Conservation (phyloP, 2,113 vertebrate genomes). For the Petrocephalus zakoni region DNA sequence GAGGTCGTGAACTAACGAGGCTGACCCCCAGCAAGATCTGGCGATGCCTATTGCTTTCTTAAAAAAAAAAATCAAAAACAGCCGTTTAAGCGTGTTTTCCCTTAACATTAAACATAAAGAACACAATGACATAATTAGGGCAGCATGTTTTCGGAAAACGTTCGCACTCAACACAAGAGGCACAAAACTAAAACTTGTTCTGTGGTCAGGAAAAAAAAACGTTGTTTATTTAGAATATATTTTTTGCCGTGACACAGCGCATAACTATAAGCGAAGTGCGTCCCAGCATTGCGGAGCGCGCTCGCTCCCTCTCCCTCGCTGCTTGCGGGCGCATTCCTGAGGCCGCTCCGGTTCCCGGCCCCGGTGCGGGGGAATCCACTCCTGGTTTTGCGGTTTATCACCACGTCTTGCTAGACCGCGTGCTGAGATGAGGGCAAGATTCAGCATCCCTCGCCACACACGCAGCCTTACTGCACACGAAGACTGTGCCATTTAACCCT, state of each 20-base stretch:
- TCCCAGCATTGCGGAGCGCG: neutral
- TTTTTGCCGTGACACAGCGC: neutral
- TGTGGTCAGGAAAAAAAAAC: neutral
- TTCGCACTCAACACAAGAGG: neutral
- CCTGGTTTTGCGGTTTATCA: slow-evolving; percentile 36
- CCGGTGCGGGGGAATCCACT: slow-evolving; percentile 23
- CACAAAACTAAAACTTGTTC: neutral
- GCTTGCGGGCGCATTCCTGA: neutral
- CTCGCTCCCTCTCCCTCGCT: neutral
- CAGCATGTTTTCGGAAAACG: neutral
- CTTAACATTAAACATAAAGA: neutral
- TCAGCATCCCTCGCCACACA: slow-evolving; percentile 40
- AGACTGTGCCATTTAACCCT: slow-evolving; percentile 9
- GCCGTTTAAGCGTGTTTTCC: neutral
- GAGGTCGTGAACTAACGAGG: neutral
- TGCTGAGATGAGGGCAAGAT: slow-evolving; percentile 38
- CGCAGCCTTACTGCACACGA: slow-evolving; percentile 21
- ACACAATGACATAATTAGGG: slow-evolving; percentile 10
- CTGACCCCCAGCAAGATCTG: neutral
- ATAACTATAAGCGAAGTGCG: neutral
- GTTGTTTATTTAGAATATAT: neutral
- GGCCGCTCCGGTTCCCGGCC: neutral
- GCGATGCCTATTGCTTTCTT: neutral
- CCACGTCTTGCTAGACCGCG: slow-evolving; percentile 21
- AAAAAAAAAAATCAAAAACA: neutral